These are phyloP conservation scores for Gymnarchus niloticus DNA, from an alignment of 2,113 vertebrate species.

Conservation along the genomic window DNA sequence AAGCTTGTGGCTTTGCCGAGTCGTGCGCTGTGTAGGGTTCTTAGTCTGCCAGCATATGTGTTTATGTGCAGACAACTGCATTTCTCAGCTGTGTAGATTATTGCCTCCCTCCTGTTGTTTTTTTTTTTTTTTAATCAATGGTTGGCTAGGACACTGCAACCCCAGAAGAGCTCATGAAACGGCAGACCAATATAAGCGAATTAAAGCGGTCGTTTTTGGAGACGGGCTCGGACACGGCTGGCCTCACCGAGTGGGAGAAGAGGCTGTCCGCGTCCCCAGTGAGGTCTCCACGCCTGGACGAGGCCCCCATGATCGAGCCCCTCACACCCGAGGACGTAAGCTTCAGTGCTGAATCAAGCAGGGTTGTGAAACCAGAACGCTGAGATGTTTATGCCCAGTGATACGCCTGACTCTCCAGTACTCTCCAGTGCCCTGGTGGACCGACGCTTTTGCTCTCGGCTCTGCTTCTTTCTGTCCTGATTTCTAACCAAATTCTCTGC, in stretches of 20 bases:
- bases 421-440: too few species aligned
- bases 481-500: background rate
- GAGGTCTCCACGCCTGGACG: constrained; percentile 74
- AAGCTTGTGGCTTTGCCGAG: too few species aligned
- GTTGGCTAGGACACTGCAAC: constrained; percentile 53
- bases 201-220: constrained; percentile 91
- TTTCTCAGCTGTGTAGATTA: background rate
- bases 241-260: constrained; percentile 88
- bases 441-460: background rate
- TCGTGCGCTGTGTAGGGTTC: too few species aligned
- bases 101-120: background rate
- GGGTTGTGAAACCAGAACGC: background rate
- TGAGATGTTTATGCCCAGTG: background rate
- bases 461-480: background rate
- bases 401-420: background rate
- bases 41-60: background rate
- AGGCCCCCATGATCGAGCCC: constrained; percentile 93
- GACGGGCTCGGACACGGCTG: constrained; percentile 67
- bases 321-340: constrained; percentile 86
- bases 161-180: constrained; percentile 81
- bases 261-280: constrained; percentile 86
- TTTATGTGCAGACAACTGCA: too few species aligned
- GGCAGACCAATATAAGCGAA: constrained; percentile 84
- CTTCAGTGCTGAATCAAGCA: constrained; percentile 8
- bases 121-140: background rate